Evolutionary conservation across 2,113 vertebrate species (phyloP).

Genomic region (Ochotona princeps): DNA sequence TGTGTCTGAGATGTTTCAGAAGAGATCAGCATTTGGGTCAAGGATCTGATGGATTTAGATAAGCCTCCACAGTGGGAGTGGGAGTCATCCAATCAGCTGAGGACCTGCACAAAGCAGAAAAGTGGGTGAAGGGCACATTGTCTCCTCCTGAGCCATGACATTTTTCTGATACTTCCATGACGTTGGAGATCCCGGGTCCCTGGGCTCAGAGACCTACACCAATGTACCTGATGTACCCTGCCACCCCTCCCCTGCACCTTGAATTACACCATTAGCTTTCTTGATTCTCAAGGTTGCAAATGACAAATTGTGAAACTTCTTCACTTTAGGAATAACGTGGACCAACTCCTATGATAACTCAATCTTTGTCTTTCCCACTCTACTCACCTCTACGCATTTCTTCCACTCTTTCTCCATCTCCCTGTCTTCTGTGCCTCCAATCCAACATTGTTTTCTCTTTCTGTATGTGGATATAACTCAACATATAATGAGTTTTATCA

Average conservation of each 20-base stretch:
- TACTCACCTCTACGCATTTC: too few relatives aligned
- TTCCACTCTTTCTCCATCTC: not conserved
- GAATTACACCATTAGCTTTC: not conserved
- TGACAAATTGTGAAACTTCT: not conserved
- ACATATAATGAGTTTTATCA: too few relatives aligned
- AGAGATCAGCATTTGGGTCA: not conserved
- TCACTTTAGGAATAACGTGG: not conserved
- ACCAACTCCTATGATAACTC: not conserved
- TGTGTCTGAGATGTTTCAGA: not conserved
- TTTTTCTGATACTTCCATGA: not conserved
- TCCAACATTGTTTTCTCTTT: not conserved
- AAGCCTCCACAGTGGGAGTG: too few relatives aligned
- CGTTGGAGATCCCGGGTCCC: not conserved
- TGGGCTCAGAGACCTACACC: not conserved
- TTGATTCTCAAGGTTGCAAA: not conserved
- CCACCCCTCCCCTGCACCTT: not conserved
- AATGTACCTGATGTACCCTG: not conserved
- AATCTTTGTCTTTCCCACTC: not conserved
- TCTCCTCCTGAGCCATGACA: not conserved
- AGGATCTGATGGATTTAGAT: not conserved
- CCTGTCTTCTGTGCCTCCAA: not conserved
- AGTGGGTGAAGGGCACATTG: not conserved
- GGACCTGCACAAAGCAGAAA: not conserved
- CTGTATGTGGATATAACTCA: too few relatives aligned
- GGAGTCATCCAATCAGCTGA: not conserved